These are phyloP conservation scores for Imbricaverruca yamaguchii DNA, from an alignment of 2,888 invertebrate species.

Conservation along the genomic window DNA sequence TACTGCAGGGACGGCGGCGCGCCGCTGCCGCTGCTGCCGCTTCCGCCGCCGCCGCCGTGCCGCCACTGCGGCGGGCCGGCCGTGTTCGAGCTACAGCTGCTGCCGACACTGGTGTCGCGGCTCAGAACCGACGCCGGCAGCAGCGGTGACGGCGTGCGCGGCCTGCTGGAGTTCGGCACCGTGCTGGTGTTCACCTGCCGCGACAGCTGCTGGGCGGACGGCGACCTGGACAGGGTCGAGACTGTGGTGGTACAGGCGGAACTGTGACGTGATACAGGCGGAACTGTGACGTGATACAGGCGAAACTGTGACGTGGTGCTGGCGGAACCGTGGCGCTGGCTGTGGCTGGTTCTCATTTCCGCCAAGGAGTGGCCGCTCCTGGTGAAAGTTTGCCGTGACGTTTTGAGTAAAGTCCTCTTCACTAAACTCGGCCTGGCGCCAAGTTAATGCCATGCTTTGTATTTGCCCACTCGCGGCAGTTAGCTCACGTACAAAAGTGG, in stretches of 20 bases:
- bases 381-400: no score
- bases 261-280: slow-evolving; percentile 21
- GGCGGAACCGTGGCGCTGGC: not conserved
- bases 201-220: slow-evolving; percentile 70
- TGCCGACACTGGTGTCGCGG: slow-evolving; percentile 69
- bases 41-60: slow-evolving; percentile 44
- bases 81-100: slow-evolving; percentile 72
- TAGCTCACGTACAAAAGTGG: no score
- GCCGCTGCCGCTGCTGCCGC: slow-evolving; percentile 56
- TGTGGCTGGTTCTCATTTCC: no score
- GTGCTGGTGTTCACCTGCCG: slow-evolving; percentile 74
- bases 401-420: no score
- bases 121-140: slow-evolving; percentile 46
- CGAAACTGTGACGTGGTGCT: slow-evolving; percentile 22
- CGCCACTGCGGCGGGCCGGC: slow-evolving; percentile 61
- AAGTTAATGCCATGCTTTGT: no score
- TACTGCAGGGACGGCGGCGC: slow-evolving; percentile 58
- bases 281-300: slow-evolving; percentile 23
- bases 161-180: slow-evolving; percentile 73
- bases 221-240: not conserved
- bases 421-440: not conserved
- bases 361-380: no score
- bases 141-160: slow-evolving; percentile 26
- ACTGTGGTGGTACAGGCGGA: slow-evolving; percentile 22
- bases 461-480: no score